Evolutionary conservation across 2,888 invertebrate species (phyloP), one percentile per base, ranked within the genome.

Genomic region (Subacronicta megacephala): DNA sequence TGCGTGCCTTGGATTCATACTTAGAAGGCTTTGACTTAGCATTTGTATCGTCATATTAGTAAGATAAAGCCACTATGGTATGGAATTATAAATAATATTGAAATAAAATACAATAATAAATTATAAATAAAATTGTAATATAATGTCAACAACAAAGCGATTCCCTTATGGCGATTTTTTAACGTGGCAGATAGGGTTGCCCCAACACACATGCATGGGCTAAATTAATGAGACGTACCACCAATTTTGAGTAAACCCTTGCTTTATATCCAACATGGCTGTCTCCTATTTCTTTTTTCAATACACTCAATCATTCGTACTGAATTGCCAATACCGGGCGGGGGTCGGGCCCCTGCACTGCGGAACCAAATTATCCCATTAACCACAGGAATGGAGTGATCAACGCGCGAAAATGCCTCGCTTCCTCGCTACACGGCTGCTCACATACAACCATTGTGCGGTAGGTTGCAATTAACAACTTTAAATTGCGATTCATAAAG

Each of bases 291-390:
- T 35, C 33, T 59, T 61, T 75, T 78, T 78, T 75, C 77, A 76
- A 78, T 73, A 81, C 72, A 75, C 33, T 60, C 80, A 85, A 87
- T 90, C 81, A 84, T 75, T 82, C 80, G 72, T 66, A 75, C 80
- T 84, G 81, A 83, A 86, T 86, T 84, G 78, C 81, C 88, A 81
- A 88, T 87, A 87, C 72, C 77, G 84, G 81, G 92, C 77, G 84
- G 81, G 92, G 91, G 91, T 86, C 88, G 85, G 87, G 83, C 92
- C 92, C 93, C 85, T 78, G 75, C 70, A 62, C 56, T 72, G 80
- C 87, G 91, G 92, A 92, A 90, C 90, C 61, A 70, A 87, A 89
- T 93, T 89, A 92, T 90, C 80, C 86, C 81, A 90, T 92, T 90
- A 88, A 65, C 77, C 64, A 84, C 90, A 82, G 93, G 93, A 93